phyloP scores from a whole-genome alignment of 2,113 vertebrate genomes.

The Petrocephalus zakoni region DNA sequence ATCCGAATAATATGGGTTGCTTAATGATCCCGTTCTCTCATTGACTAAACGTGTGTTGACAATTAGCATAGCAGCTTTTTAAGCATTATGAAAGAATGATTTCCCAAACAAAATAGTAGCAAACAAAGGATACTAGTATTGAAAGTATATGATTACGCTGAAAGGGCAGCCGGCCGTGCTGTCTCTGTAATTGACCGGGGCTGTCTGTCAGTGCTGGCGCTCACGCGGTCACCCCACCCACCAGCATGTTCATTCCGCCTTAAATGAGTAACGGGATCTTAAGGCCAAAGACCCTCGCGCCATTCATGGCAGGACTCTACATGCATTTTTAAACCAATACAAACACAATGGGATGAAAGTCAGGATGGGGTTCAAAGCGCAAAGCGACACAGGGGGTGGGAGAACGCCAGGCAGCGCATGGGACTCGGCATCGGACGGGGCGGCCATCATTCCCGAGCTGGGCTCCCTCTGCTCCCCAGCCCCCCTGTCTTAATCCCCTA shows the following conservation, averaged over 20 bases:
- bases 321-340: slow-evolving; percentile 25
- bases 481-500: neutral
- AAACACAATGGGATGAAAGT: slow-evolving; percentile 22
- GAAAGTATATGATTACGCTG: neutral
- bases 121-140: neutral
- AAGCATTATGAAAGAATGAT: neutral
- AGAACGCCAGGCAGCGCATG: slow-evolving; percentile 25
- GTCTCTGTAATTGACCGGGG: neutral
- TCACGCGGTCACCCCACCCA: neutral
- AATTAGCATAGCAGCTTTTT: neutral
- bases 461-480: neutral
- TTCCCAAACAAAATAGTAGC: neutral
- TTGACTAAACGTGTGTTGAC: neutral
- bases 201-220: neutral
- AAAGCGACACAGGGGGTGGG: neutral
- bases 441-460: neutral
- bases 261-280: slow-evolving; percentile 8
- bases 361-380: neutral
- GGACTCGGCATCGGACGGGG: slow-evolving; percentile 30
- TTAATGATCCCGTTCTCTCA: neutral
- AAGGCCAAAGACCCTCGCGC: neutral
- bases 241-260: neutral
- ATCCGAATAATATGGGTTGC: neutral
- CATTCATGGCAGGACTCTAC: neutral
- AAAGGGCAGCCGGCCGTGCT: neutral